phyloP scores from a whole-genome alignment of 1,140 invertebrate genomes.

The Diploscapter pachys region DNA sequence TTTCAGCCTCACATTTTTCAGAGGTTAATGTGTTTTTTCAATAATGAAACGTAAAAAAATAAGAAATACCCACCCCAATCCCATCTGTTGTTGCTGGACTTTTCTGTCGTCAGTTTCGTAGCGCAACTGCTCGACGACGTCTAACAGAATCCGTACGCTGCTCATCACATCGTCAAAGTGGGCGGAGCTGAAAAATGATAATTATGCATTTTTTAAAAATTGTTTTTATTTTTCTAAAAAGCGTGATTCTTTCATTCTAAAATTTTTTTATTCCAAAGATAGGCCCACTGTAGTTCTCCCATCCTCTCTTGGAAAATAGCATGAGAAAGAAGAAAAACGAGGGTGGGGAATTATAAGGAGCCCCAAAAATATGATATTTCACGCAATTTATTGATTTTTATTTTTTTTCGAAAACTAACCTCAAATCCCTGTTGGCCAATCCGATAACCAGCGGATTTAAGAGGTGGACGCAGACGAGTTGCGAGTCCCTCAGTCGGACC shows the following conservation, averaged over 20 bases:
- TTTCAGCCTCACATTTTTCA: too few relatives aligned
- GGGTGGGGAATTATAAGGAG: too few relatives aligned
- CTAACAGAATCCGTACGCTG: conserved; percentile 50
- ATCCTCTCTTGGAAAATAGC: too few relatives aligned
- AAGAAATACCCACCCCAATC: conserved; percentile 17
- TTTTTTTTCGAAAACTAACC: conserved; percentile 7
- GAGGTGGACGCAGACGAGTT: conserved; percentile 46
- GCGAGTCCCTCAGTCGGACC: conserved; percentile 44
- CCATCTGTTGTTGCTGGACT: conserved; percentile 34
- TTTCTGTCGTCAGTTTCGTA: conserved; percentile 49
- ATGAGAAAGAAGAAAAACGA: too few relatives aligned
- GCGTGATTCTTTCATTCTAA: not conserved
- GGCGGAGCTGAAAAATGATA: conserved; percentile 35
- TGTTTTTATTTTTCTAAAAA: not conserved
- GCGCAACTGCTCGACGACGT: conserved; percentile 53
- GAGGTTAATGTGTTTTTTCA: too few relatives aligned
- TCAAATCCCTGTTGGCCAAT: conserved; percentile 18
- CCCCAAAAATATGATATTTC: too few relatives aligned
- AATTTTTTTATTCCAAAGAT: too few relatives aligned
- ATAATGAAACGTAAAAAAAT: too few relatives aligned
- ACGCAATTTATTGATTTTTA: not conserved
- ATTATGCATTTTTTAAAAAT: not conserved
- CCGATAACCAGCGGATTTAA: conserved; percentile 47
- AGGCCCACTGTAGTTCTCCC: too few relatives aligned
- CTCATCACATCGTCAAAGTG: conserved; percentile 56